Evolutionary conservation across 37 sponge, comb jelly and placozoan species (phyloP).

Genomic region (Lycopodina hypogea): DNA sequence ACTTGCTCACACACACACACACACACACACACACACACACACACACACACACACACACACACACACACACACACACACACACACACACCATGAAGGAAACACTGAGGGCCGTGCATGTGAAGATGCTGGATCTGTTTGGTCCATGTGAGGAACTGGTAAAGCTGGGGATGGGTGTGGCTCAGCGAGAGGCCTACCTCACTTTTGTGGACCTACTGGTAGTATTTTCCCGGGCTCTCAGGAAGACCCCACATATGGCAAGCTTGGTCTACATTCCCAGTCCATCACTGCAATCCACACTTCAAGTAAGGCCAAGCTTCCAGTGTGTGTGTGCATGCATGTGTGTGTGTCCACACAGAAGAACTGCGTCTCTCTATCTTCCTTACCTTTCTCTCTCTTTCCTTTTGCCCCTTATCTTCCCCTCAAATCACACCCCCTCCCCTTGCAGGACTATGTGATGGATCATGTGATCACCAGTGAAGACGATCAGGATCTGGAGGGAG

Average conservation of each 20-base stretch:
- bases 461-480: conserved; percentile 47
- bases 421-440: neutral
- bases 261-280: conserved; percentile 46
- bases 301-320: conserved; percentile 11
- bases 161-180: conserved; percentile 46
- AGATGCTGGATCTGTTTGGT: conserved; percentile 30
- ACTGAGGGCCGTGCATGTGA: conserved; percentile 4
- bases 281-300: conserved; percentile 33
- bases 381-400: neutral
- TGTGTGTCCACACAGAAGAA: neutral
- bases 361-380: neutral
- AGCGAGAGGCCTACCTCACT: conserved; percentile 65
- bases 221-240: conserved; percentile 64
- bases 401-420: neutral
- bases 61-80: too few species aligned
- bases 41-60: too few species aligned
- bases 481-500: conserved; percentile 53
- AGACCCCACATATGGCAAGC: conserved; percentile 30
- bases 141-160: conserved; percentile 65
- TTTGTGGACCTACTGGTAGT: conserved; percentile 76
- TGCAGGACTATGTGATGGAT: conserved; percentile 65
- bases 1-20: too few species aligned
- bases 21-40: too few species aligned
- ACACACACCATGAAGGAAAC: conserved; percentile 2
- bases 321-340: neutral